phyloP scores from a whole-genome alignment of 2,797 vertebrate species.

The Gymnocypris eckloni region DNA sequence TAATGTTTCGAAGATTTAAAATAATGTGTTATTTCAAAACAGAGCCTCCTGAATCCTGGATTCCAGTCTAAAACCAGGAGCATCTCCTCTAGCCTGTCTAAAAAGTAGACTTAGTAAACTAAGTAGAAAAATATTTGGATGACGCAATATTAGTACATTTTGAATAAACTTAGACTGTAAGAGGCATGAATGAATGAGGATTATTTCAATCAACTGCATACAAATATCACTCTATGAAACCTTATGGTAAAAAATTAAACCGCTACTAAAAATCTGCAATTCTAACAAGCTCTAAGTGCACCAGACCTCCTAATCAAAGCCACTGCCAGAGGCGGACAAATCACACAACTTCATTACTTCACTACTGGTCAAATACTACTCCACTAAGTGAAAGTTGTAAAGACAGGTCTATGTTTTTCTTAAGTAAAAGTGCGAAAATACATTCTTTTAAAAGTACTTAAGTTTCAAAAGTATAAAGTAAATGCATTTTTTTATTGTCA shows the following conservation, averaged over 20 bases:
- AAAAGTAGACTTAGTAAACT: not conserved
- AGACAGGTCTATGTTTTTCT: no score
- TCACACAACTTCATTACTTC: no score
- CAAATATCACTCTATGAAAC: not conserved
- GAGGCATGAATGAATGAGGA: not conserved
- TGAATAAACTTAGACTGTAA: not conserved
- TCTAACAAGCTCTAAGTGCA: not conserved
- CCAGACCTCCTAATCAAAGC: conserved; percentile 16
- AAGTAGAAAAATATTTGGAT: not conserved
- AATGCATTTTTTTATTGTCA: no score
- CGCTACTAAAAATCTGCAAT: conserved; percentile 1
- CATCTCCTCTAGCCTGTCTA: not conserved
- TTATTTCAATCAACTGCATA: not conserved
- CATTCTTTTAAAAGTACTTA: no score
- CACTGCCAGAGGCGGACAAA: not conserved
- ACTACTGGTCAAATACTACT: no score
- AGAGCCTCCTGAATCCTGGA: not conserved
- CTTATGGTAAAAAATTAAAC: not conserved
- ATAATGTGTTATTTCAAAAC: not conserved
- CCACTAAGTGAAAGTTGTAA: no score
- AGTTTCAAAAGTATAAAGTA: no score
- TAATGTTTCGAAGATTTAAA: not conserved
- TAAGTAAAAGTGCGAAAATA: no score
- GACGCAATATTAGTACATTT: not conserved
- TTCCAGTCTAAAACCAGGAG: not conserved